These are phyloP conservation scores for Leucania comma DNA, from an alignment of 2,888 invertebrate species.

Conservation along the genomic window DNA sequence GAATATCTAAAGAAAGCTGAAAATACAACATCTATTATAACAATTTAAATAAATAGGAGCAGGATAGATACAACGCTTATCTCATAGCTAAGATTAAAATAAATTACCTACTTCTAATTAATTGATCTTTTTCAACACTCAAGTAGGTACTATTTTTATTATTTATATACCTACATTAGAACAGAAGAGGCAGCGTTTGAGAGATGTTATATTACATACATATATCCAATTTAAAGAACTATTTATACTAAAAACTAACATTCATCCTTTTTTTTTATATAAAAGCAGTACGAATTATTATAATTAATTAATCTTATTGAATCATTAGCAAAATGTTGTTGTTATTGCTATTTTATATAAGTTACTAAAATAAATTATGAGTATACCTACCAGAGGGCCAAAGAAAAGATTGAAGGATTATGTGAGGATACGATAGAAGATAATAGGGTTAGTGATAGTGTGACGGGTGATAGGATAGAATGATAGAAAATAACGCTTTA, in stretches of 20 bases:
- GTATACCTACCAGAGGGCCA: too few species aligned
- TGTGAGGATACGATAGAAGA: too few species aligned
- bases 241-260: slow-evolving; percentile 18
- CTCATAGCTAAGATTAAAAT: not conserved
- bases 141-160: not conserved
- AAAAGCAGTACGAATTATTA: slow-evolving; percentile 37
- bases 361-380: too few species aligned
- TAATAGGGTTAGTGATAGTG: too few species aligned
- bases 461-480: too few species aligned
- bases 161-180: not conserved
- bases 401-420: too few species aligned
- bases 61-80: not conserved
- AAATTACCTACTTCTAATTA: slow-evolving; percentile 37
- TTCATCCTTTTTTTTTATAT: slow-evolving; percentile 24
- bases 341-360: slow-evolving; percentile 16
- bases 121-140: slow-evolving; percentile 44
- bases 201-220: not conserved
- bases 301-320: slow-evolving; percentile 6
- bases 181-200: slow-evolving; percentile 2
- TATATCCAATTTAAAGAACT: slow-evolving; percentile 2
- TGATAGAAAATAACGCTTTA: too few species aligned
- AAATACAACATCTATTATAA: slow-evolving; percentile 35
- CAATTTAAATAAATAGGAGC: not conserved
- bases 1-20: slow-evolving; percentile 29
- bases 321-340: not conserved